Conservation (phyloP, 2,888 invertebrate species). For the Drosophila formosana region DNA sequence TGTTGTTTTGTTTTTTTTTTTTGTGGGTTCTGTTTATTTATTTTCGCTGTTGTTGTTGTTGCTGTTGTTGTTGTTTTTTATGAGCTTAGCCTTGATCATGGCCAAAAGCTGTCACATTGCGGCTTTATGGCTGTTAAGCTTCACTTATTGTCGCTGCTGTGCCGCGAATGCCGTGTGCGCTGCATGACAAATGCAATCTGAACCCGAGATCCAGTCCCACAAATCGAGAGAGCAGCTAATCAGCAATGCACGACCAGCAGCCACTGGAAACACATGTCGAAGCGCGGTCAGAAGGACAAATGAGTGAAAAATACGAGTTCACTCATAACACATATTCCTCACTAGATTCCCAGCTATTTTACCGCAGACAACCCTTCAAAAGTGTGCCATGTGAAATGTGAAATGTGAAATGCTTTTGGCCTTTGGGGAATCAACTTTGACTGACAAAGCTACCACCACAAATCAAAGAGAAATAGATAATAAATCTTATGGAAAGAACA, state of each 20-base stretch:
- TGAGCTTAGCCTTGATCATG: slow-evolving; percentile 64
- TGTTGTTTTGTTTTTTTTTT: slow-evolving; percentile 7
- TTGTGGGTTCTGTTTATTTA: slow-evolving; percentile 22
- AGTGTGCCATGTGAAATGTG: slow-evolving; percentile 50
- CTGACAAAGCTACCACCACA: background rate
- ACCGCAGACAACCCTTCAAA: slow-evolving; percentile 3
- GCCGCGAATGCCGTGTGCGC: slow-evolving; percentile 40
- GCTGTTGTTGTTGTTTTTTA: slow-evolving; percentile 18
- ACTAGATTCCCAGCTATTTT: slow-evolving; percentile 7
- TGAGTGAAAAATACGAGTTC: background rate
- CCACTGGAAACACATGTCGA: slow-evolving; percentile 49
- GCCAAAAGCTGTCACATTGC: slow-evolving; percentile 55
- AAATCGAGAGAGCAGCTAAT: slow-evolving; percentile 32
- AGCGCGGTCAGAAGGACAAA: slow-evolving; percentile 34
- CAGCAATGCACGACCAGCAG: slow-evolving; percentile 48
- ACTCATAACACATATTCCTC: slow-evolving; percentile 33
- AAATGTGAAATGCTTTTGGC: slow-evolving; percentile 30
- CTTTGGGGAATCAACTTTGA: background rate
- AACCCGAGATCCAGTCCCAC: slow-evolving; percentile 15
- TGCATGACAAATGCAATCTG: slow-evolving; percentile 61
- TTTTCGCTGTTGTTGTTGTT: slow-evolving; percentile 20
- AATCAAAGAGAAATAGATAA: background rate
- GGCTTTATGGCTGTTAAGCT: slow-evolving; percentile 48
- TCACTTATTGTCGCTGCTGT: slow-evolving; percentile 22
- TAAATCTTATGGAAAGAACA: no score